Evolutionary conservation across 2,888 invertebrate genomes (phyloP).

Genomic region (Eristalis tenax): DNA sequence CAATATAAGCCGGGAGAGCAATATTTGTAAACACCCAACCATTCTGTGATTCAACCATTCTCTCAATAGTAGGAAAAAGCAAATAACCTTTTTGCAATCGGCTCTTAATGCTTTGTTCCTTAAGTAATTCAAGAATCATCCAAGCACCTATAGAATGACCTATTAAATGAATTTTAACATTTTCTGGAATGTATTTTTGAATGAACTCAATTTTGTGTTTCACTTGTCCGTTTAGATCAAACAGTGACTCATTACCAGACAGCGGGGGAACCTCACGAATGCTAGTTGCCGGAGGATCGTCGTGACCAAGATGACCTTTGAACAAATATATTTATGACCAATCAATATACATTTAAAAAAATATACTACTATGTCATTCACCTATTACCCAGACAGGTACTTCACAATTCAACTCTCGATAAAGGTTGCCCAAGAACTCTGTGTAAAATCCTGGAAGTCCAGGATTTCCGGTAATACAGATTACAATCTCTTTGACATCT

Average conservation of each 20-base stretch:
- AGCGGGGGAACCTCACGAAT: constrained; percentile 82
- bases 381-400: constrained; percentile 91
- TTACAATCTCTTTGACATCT: constrained; percentile 84
- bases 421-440: constrained; percentile 86
- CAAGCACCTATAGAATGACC: constrained; percentile 96
- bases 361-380: constrained; percentile 72
- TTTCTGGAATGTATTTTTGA: constrained; percentile 86
- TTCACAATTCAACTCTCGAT: constrained; percentile 82
- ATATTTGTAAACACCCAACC: constrained; percentile 87
- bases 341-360: constrained; percentile 26
- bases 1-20: constrained; percentile 82
- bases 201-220: constrained; percentile 84
- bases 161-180: constrained; percentile 89
- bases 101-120: constrained; percentile 83
- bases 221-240: constrained; percentile 89
- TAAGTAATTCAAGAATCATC: constrained; percentile 88
- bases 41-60: constrained; percentile 88
- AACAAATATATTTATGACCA: constrained; percentile 5
- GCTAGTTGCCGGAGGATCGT: constrained; percentile 84
- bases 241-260: constrained; percentile 84
- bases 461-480: constrained; percentile 94
- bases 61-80: constrained; percentile 93
- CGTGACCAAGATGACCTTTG: constrained; percentile 89
- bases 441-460: constrained; percentile 91
- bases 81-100: constrained; percentile 86